Conservation (phyloP, 2,888 invertebrate species). For the Himalopsyche tibetana region DNA sequence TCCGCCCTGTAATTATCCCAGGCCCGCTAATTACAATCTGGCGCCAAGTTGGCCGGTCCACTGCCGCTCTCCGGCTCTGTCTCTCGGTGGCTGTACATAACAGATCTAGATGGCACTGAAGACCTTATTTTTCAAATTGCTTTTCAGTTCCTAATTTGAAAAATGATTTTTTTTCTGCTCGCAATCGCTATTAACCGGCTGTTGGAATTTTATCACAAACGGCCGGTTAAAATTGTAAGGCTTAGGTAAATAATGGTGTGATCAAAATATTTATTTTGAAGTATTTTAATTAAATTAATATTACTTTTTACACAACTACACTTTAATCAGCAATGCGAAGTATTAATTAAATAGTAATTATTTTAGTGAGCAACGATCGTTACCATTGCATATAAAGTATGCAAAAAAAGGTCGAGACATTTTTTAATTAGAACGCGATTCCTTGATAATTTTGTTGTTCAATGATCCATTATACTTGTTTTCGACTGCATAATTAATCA, state of each 20-base stretch:
- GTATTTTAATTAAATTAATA: neutral
- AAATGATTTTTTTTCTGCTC: conserved; percentile 18
- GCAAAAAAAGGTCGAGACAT: too few relatives aligned
- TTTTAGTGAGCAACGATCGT: too few relatives aligned
- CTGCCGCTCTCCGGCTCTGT: conserved; percentile 8
- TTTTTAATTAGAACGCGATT: too few relatives aligned
- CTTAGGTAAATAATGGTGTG: conserved; percentile 15
- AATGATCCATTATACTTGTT: too few relatives aligned
- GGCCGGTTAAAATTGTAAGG: neutral
- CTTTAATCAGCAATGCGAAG: too few relatives aligned
- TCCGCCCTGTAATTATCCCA: conserved; percentile 76
- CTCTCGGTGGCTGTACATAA: conserved; percentile 39
- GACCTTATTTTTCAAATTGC: conserved; percentile 50
- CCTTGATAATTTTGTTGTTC: too few relatives aligned
- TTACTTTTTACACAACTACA: too few relatives aligned
- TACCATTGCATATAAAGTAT: too few relatives aligned
- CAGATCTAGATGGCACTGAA: conserved; percentile 60
- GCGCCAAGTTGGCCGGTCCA: conserved; percentile 61
- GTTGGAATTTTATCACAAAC: conserved; percentile 6
- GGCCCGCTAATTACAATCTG: conserved; percentile 71
- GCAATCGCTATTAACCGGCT: conserved; percentile 18
- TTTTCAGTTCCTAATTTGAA: conserved; percentile 47
- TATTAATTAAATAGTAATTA: too few relatives aligned
- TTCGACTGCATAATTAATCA: too few relatives aligned
- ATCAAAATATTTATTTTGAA: neutral